phyloP scores from a whole-genome alignment of 2,113 vertebrate species.

The Pycnonotus jocosus region DNA sequence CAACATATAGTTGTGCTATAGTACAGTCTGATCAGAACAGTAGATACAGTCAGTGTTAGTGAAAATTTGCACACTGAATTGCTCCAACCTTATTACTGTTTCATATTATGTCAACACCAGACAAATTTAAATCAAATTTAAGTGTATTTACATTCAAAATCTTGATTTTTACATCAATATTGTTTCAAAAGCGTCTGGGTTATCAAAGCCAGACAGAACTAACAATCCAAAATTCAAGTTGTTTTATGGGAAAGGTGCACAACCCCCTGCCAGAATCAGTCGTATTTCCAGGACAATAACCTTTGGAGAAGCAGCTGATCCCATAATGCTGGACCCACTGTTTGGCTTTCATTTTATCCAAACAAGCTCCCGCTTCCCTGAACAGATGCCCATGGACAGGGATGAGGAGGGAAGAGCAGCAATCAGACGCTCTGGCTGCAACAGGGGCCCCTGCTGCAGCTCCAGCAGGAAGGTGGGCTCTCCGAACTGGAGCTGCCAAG shows the following conservation, averaged over 20 bases:
- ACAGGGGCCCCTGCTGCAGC: not conserved
- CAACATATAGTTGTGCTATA: not conserved
- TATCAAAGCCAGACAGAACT: not conserved
- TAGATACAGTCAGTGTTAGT: not conserved
- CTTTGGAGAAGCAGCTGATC: not conserved
- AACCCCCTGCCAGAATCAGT: not conserved
- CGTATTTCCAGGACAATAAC: not conserved
- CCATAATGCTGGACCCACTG: rapidly evolving
- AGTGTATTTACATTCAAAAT: not conserved
- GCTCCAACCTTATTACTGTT: not conserved
- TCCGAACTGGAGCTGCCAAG: not conserved
- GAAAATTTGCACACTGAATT: not conserved
- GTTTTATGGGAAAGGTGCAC: rapidly evolving
- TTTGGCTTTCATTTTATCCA: not conserved
- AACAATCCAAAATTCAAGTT: not conserved
- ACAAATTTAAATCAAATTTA: not conserved
- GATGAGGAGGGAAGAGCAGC: not conserved
- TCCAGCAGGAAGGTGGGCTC: not conserved
- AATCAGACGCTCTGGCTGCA: not conserved
- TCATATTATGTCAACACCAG: not conserved
- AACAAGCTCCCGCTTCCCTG: not conserved
- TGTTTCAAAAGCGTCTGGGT: not conserved
- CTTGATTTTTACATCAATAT: not conserved
- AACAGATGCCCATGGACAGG: not conserved
- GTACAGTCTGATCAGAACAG: not conserved